phyloP scores from a whole-genome alignment of 1,140 invertebrate genomes.

The Zaprionus lachaisei region DNA sequence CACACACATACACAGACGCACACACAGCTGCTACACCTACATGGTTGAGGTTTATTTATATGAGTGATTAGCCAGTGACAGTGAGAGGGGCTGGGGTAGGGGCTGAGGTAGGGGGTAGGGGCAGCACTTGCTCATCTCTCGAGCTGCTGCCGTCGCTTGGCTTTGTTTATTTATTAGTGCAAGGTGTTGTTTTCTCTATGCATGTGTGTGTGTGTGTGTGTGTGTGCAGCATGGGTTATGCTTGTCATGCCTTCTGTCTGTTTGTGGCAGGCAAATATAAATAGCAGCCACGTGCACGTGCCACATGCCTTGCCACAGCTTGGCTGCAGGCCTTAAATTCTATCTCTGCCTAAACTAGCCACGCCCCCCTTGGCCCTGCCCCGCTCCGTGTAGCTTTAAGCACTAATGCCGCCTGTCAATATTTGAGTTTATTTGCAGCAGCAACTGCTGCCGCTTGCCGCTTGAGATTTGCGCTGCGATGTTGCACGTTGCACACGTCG shows the following conservation, averaged over 20 bases:
- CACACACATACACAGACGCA: conserved; percentile 12
- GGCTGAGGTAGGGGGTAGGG: conserved; percentile 11
- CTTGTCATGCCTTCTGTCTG: conserved; percentile 43
- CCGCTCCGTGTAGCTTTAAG: too few relatives aligned
- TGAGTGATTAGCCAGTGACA: conserved; percentile 77
- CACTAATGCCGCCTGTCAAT: conserved; percentile 57
- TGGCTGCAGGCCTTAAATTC: conserved; percentile 25
- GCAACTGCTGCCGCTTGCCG: conserved; percentile 35
- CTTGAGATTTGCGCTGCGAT: conserved; percentile 64
- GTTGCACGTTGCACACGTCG: conserved; percentile 68
- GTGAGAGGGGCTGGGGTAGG: conserved; percentile 11
- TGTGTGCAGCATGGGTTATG: conserved; percentile 19
- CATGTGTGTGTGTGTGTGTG: conserved; percentile 21
- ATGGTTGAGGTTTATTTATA: conserved; percentile 67
- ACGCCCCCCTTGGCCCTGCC: neutral
- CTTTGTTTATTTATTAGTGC: conserved; percentile 77
- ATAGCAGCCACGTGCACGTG: conserved; percentile 44
- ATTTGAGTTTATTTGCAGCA: conserved; percentile 55
- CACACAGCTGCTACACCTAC: neutral
- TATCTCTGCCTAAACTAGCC: conserved; percentile 21
- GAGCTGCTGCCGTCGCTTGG: conserved; percentile 17
- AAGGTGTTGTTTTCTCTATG: conserved; percentile 56
- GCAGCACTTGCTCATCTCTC: conserved; percentile 15
- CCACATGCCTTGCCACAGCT: conserved; percentile 9
- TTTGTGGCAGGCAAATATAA: conserved; percentile 75